Base-by-base conservation (phyloP, 2,888 invertebrate genomes). In the Volucella inflata region DNA sequence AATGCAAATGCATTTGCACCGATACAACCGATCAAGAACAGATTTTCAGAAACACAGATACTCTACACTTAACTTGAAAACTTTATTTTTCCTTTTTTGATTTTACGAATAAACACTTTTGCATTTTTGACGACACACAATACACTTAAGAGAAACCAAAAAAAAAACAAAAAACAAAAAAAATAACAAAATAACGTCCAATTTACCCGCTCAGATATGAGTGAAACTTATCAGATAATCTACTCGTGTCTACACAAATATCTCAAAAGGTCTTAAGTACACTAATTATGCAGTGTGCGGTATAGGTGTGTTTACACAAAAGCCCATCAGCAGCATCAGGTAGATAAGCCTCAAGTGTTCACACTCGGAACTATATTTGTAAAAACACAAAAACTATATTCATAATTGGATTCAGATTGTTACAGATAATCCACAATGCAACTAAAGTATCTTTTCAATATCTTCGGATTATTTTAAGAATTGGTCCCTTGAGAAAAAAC, bases 401-500 rank as follows among this genome's bases (percentile, higher is more conserved):
- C 21, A 38, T 57, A 48, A 70, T 65, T 57, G 17, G 12, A 65
- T 21, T 17, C 36, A 75, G 30, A 48, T 21, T 51, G 4, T 40
- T 30, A 30, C 30, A 30, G 30, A 30, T 6, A 30, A 12, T 55
- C 55, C 50, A 12, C 46, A 50, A 42, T 53, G n/a, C n/a, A n/a
- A n/a, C n/a, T n/a, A 46, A 75, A 60, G 40, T 67, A 67, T 51
- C 36, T 65, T 44, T 59, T 50, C 10, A 11, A 67, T 51, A 16
- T 65, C 44, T 59, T 57, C 10, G 14, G 16, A 59, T 36, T 70
- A 40, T 57, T 46, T 40, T 2, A 36, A 36, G 46, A 42, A 60
- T 21, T 57, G 21, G 11, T 42, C 64, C 44, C 60, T 72, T 72
- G 44, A 67, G 53, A 71, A 80, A 30, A 76, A 79, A 64, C 85